Conservation (phyloP, 2,113 vertebrate species). For the Peromyscus leucopus region DNA sequence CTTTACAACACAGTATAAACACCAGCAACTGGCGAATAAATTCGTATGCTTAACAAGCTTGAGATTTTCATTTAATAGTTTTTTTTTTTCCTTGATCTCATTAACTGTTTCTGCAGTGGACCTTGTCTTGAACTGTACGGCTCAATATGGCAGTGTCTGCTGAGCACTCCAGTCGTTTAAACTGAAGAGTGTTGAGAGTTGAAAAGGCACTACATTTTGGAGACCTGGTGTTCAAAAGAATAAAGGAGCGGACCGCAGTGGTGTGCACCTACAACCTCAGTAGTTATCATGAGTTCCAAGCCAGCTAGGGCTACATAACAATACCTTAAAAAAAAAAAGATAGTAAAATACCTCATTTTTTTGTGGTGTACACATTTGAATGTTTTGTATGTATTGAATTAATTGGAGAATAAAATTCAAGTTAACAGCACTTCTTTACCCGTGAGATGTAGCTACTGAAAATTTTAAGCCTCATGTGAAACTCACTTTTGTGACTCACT, state of each 20-base stretch:
- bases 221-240: not conserved
- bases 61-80: not conserved
- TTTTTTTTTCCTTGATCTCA: not conserved
- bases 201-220: not conserved
- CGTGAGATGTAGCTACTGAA: not conserved
- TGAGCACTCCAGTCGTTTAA: not conserved
- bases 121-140: not conserved
- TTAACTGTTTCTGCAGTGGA: not conserved
- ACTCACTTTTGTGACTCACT: not conserved
- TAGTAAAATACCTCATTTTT: constrained; percentile 30
- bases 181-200: not conserved
- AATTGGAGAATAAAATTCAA: constrained; percentile 18
- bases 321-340: not conserved
- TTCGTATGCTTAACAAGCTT: not conserved
- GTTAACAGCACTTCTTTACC: not conserved
- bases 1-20: constrained; percentile 24
- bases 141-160: not conserved
- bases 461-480: not conserved
- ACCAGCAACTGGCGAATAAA: constrained; percentile 7
- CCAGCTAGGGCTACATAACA: not conserved
- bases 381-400: constrained; percentile 18
- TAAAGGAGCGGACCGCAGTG: not conserved
- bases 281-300: not conserved
- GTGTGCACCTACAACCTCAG: not conserved
- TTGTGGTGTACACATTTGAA: not conserved